phyloP scores from a whole-genome alignment of 2,888 invertebrate genomes.

The Dendrolimus houi region DNA sequence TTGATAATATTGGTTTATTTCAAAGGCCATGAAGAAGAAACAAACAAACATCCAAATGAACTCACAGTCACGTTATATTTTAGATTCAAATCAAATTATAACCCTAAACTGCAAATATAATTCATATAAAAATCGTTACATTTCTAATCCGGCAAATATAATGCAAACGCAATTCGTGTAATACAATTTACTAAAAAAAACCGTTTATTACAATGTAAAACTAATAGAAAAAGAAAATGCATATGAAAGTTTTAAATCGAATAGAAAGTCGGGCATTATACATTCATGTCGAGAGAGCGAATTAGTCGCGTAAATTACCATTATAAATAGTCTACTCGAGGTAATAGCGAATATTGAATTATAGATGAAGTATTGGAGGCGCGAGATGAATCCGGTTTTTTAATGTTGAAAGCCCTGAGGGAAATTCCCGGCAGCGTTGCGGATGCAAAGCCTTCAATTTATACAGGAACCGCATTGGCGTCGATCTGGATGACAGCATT shows the following conservation, averaged over 20 bases:
- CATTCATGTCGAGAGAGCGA: slow-evolving; percentile 32
- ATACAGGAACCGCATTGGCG: slow-evolving; percentile 56
- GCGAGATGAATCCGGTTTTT: slow-evolving; percentile 48
- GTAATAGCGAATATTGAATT: slow-evolving; percentile 58
- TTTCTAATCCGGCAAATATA: too few species aligned
- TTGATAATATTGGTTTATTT: too few species aligned
- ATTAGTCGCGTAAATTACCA: slow-evolving; percentile 49
- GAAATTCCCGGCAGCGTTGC: slow-evolving; percentile 57
- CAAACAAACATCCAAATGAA: too few species aligned
- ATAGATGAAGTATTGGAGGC: slow-evolving; percentile 53
- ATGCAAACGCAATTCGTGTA: too few species aligned
- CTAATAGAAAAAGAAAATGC: slow-evolving; percentile 16
- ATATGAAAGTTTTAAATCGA: slow-evolving; percentile 28
- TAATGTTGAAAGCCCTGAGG: slow-evolving; percentile 57
- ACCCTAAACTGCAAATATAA: too few species aligned
- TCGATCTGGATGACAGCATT: slow-evolving; percentile 57
- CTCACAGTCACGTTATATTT: too few species aligned
- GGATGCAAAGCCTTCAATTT: slow-evolving; percentile 64
- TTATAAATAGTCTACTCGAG: slow-evolving; percentile 42
- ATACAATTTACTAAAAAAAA: too few species aligned
- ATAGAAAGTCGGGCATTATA: slow-evolving; percentile 26
- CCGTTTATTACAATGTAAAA: not conserved
- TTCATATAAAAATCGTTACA: too few species aligned
- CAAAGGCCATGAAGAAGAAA: too few species aligned
- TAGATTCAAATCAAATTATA: too few species aligned